Evolutionary conservation across 2,797 vertebrate species (phyloP).

Genomic region (Tragelaphus eurycerus): DNA sequence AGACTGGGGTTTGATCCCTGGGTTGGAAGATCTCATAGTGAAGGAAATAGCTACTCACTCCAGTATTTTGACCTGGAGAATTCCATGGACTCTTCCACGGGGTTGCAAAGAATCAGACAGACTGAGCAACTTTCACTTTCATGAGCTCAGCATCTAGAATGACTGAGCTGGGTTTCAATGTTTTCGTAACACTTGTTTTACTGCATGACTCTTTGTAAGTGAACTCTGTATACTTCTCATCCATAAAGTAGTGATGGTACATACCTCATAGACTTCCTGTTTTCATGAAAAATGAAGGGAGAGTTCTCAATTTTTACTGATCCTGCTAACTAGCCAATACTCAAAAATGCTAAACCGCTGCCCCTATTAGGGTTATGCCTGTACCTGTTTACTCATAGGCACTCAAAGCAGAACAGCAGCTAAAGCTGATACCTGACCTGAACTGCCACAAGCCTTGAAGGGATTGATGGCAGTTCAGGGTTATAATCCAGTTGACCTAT

Average conservation of each 20-base stretch:
- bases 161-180: neutral
- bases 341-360: neutral
- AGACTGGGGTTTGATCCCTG: neutral
- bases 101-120: neutral
- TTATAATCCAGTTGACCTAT: neutral
- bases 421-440: neutral
- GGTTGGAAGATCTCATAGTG: neutral
- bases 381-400: neutral
- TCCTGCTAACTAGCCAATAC: neutral
- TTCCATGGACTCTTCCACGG: neutral
- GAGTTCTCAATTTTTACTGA: neutral
- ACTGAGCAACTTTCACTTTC: neutral
- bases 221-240: neutral
- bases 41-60: neutral
- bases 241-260: neutral
- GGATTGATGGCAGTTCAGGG: rapidly evolving
- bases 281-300: neutral
- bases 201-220: neutral
- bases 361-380: neutral
- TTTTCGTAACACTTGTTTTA: neutral
- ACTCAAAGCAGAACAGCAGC: neutral
- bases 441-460: neutral
- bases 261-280: neutral
- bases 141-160: neutral
- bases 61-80: neutral